Evolutionary conservation across 2,113 vertebrate species (phyloP), one percentile per base, ranked within the genome.

Genomic region (Heterocephalus glaber): DNA sequence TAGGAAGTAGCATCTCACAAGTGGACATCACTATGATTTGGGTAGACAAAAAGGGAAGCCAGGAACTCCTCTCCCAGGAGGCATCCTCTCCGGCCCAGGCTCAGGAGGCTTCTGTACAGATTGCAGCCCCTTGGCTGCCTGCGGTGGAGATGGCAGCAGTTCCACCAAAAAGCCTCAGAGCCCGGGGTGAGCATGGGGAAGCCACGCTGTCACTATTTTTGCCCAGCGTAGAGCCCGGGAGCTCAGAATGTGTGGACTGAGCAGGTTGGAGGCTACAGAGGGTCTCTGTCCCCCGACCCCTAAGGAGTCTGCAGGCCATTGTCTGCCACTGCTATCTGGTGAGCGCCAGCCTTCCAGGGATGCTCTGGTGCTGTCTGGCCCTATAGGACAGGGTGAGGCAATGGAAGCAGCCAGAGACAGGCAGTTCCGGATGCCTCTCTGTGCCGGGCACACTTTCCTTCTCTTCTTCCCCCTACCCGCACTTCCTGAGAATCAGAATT

Each of bases 351-450:
- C 24, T 52, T 33, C 14, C 44, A 61, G 60, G 49, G 58, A 58
- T 33, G 38, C 68, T 47, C 0, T 0, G 5, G 44, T 41, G 72
- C 44, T 30, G 0, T n/a, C 38, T 7, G 41, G 8, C 30, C 5
- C 20, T 3, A 2, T 8, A 47, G 33, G 5, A 5, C 6, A 58
- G n/a, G 9, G 8, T 1, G 10, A 33, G 82, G 1, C 0, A 1
- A 9, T 72, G 35, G 38, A 61, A 26, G 5, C 2, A 33, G 58
- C 44, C 0, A 17, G 52, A 33, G 65, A 26, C 58, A 14, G 17
- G 56, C 22, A 12, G 33, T 41, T 72, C 22, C 65, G 28, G 65
- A 19, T 81, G 24, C 26, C 56, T 80, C 1, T 89, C 14, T 52
- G 5, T 28, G 19, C 52, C 28, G 49, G 33, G 56, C 41, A 16